Percentiles rank a stretch among this genome's conserved stretches.
Conservation (phyloP, 2,888 invertebrate species). For the Thecophora atra region DNA sequence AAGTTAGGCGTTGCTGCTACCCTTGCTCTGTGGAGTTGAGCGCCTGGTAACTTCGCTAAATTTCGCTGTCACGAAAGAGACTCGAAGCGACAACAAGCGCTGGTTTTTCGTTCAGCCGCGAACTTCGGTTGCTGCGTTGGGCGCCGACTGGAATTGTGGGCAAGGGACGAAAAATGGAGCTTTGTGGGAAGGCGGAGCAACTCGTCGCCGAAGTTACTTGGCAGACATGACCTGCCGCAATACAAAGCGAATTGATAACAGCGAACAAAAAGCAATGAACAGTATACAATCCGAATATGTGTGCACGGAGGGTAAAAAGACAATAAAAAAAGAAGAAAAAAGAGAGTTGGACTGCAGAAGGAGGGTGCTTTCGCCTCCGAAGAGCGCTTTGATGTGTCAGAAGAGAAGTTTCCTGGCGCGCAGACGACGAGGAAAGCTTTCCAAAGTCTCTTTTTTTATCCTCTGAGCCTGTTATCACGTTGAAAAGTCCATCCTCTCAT, state of each 20-base stretch:
- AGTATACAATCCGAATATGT: background rate
- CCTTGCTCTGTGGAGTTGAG: constrained; percentile 24
- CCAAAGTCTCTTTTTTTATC: background rate
- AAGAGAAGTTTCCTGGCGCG: background rate
- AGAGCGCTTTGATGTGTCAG: background rate
- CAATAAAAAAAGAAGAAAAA: too few species aligned
- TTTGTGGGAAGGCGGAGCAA: background rate
- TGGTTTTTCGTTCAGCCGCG: background rate
- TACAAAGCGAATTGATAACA: constrained; percentile 20
- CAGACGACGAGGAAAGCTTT: background rate
- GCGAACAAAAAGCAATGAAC: background rate
- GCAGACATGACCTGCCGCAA: constrained; percentile 36
- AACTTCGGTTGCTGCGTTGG: background rate
- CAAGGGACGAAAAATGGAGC: background rate
- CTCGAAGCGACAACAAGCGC: constrained; percentile 11
- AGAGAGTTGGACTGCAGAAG: constrained; percentile 21
- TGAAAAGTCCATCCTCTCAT: background rate
- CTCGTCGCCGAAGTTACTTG: background rate
- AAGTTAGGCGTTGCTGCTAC: background rate
- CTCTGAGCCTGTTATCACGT: background rate
- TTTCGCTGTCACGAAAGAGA: constrained; percentile 29
- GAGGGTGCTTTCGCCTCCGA: background rate
- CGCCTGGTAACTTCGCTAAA: constrained; percentile 34
- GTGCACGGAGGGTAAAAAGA: too few species aligned
- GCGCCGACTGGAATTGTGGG: background rate